phyloP scores from a whole-genome alignment of 1,140 invertebrate genomes.

The Adelges cooleyi region DNA sequence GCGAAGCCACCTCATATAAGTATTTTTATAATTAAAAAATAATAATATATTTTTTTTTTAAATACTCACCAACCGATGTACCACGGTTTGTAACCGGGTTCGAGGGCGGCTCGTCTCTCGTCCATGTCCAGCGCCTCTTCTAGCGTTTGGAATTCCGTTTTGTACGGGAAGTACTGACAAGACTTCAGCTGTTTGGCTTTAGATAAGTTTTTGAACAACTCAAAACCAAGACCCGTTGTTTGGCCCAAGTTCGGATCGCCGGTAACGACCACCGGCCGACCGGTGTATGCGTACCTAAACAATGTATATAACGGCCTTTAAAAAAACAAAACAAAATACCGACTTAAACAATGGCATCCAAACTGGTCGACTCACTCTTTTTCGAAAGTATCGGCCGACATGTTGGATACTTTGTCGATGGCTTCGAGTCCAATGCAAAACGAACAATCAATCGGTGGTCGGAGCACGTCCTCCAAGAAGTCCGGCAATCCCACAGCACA shows the following conservation, averaged over 20 bases:
- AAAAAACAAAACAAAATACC: too few relatives aligned
- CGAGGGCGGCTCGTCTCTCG: constrained; percentile 48
- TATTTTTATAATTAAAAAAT: too few relatives aligned
- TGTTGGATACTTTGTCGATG: background rate
- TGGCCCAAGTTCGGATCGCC: constrained; percentile 70
- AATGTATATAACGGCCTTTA: too few relatives aligned
- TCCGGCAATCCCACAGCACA: background rate
- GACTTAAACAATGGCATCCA: too few relatives aligned
- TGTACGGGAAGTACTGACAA: constrained; percentile 87
- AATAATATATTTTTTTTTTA: too few relatives aligned
- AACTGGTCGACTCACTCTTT: too few relatives aligned
- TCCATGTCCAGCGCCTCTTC: constrained; percentile 70
- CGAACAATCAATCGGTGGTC: constrained; percentile 8
- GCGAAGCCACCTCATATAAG: too few relatives aligned
- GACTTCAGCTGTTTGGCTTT: constrained; percentile 41
- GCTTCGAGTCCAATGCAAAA: background rate
- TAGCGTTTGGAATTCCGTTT: constrained; percentile 67
- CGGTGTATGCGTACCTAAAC: constrained; percentile 58
- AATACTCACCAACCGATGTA: constrained; percentile 75
- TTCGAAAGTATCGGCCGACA: background rate
- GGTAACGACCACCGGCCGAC: constrained; percentile 68
- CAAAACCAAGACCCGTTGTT: constrained; percentile 55
- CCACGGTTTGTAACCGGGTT: constrained; percentile 58
- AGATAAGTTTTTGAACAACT: constrained; percentile 71
- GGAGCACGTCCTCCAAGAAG: background rate